Conservation (phyloP, 2,888 invertebrate genomes). For the Steinernema carpocapsae region DNA sequence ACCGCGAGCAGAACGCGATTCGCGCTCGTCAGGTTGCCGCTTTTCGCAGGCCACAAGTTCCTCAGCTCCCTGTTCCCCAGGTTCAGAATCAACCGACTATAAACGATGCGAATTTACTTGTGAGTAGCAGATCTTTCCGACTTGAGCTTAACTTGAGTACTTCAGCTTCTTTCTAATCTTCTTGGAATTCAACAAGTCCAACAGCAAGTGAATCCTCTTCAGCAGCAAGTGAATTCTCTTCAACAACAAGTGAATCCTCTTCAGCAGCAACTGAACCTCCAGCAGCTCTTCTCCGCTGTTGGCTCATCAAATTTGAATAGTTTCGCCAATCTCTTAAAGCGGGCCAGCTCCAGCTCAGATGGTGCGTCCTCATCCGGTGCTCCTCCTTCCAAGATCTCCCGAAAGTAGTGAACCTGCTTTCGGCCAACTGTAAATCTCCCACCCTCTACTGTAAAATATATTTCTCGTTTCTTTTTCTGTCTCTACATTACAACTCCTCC, state of each 20-base stretch:
- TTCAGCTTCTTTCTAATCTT: neutral
- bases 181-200: neutral
- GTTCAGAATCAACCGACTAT: neutral
- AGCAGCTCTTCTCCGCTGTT: too few species aligned
- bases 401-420: neutral
- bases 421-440: too few species aligned
- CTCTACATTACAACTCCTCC: neutral
- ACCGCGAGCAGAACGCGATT: neutral
- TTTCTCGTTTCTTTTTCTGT: too few species aligned
- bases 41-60: neutral
- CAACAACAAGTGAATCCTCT: neutral
- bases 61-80: too few species aligned
- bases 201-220: neutral
- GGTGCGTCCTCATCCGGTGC: neutral
- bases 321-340: slow-evolving; percentile 13
- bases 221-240: too few species aligned
- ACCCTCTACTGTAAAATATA: too few species aligned
- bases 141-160: neutral
- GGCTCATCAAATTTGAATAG: too few species aligned
- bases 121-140: neutral
- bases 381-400: slow-evolving; percentile 15
- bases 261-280: too few species aligned
- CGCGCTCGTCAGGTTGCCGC: neutral
- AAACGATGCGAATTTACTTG: neutral
- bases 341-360: neutral